Base-by-base conservation (phyloP, 1,140 invertebrate genomes). In the Drosophila sp. region DNA sequence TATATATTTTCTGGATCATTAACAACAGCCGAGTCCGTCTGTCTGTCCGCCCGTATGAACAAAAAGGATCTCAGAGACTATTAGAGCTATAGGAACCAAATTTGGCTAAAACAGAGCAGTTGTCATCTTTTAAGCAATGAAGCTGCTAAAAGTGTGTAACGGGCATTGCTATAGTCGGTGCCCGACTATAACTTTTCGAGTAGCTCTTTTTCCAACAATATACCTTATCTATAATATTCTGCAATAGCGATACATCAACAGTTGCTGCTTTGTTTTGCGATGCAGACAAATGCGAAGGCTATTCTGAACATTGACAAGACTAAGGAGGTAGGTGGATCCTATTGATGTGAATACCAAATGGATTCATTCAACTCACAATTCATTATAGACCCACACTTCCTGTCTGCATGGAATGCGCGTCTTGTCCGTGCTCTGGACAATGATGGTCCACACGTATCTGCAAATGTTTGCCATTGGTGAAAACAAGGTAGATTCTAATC, bases 371-470 rank as follows among this genome's bases (percentile, higher is more conserved):
- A n/a, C n/a, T n/a, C n/a, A n/a, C n/a, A n/a, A n/a, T 16, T 18
- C 57, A 25, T 29, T 70, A 11, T 54, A 95, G 71, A 94, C 95
- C 32, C 95, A 94, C 21, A 93, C 97, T 1, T 94, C 94, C 46
- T 97, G 95, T 81, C 92, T 97, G n/a, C 96, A 97, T 78, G 96
- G 97, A 1, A 92, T 97, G 40, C 93, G 96, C 48, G 97, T 98
- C 43, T 92, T 98, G 65, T 97, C 96, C 7, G 94, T 98, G 62
- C 93, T 95, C 0, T 98, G 97, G 97, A 97, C 98, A n/a, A 96
- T 98, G 69, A 94, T 98, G 93, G 97, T 97, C 4, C 97, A 98
- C 90, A 97, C 96, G 0, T 97, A 97, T 91, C 92, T 97, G 13
- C 95, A 96, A 81, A 94, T 96, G 38, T 97, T 96, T 92, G 94